Base-by-base conservation (phyloP, 2,797 vertebrate species). In the Allobates femoralis region DNA sequence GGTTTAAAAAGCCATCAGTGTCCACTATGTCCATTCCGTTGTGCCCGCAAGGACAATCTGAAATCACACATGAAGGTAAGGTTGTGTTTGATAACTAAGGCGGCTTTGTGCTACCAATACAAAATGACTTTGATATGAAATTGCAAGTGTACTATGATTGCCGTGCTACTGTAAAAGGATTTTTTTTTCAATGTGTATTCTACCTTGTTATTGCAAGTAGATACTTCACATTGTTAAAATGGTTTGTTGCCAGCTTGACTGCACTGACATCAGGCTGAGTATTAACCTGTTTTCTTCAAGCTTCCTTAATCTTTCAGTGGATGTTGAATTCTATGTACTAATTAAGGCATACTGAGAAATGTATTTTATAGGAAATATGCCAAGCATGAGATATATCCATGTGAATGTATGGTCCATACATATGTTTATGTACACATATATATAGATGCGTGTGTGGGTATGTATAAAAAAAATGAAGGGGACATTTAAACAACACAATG, bases 41-140 rank as follows among this genome's bases (percentile, higher is more conserved):
- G 98, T 91, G 98, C 98, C 93, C 98, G 98, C 95, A 99, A 99
- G 98, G 98, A 99, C 97, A 99, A 99, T 99, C 98, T 99, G 90
- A 99, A 99, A 95, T 99, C 98, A 92, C 98, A 99, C 93, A 99
- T 99, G 98, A 99, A 99, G 98, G 98, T 99, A 95, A 93, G 93
- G 73, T 87, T 60, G 12, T 26, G 46, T 37, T 79, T 50, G 50
- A 78, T 28, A 50, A 37, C 32, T 74, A 56, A 23, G 46, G 50
- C 30, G 26, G 58, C 85, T 37, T 64, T 75, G 67, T 66, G 56
- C 79, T 66, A 32, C n/a, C 50, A 71, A 56, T 50, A 81, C 69
- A 60, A 66, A 86, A 81, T 81, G 37, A 41, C 30, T 86, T 51
- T 76, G 4, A 86, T 50, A 75, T 76, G 26, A 66, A 75, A n/a